Base-by-base conservation (phyloP, 2,113 vertebrate genomes). In the Serinus canaria region DNA sequence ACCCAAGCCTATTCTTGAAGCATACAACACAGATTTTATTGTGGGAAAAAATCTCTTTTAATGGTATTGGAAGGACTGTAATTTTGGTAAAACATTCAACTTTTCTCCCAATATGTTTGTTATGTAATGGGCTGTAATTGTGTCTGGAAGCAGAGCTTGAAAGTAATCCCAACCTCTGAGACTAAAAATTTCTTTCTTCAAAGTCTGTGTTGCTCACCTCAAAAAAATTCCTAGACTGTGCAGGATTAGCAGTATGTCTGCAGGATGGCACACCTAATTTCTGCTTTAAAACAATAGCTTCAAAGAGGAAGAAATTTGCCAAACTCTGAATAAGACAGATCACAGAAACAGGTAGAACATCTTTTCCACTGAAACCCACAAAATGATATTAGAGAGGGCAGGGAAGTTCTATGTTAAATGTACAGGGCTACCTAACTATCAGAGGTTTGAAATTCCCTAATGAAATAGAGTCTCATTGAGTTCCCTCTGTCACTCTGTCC, bases 371-470 rank as follows among this genome's bases (percentile, higher is more conserved):
- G 93, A 96, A 97, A 88, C 28, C 24, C 37, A 20, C 70, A 84
- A 39, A 58, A 24, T 43, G 49, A 19, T 86, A 89, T 75, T 73
- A 91, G 52, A 70, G 60, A 91, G 60, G 95, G 35, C 80, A 82
- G 68, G 58, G 81, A 67, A 47, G 23, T 27, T 16, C 67, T 86
- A 3, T 62, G 75, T 88, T 67, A 94, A 94, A 92, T 77, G 60
- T 39, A 81, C 77, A 79, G 75, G 79, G 55, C 79, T 95, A 87
- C 81, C 82, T 83, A 81, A 87, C 77, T 66, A 91, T 79, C 75
- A 63, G 79, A 87, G 46, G 39, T 94, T 96, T 96, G 80, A 96
- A 88, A 95, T 96, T 93, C 92, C 88, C 80, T 86, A 75, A 89
- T 52, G 75, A 97, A 96, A 96, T 60, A 74, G 84, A 93, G 39